phyloP scores from a whole-genome alignment of 2,113 vertebrate species.

The Echinops telfairi region DNA sequence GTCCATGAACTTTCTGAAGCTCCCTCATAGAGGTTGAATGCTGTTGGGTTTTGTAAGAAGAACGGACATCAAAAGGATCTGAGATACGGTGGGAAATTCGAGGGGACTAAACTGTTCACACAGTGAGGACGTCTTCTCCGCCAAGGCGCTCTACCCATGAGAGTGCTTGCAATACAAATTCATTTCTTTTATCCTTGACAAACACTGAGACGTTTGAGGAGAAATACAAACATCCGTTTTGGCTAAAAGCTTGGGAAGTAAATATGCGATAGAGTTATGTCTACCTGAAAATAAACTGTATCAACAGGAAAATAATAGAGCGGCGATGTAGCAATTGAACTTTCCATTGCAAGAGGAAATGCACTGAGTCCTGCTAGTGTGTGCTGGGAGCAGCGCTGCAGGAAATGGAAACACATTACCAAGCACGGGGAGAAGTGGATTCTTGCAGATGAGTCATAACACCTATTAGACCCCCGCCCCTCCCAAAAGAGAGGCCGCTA shows the following conservation, averaged over 20 bases:
- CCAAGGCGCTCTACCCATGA: not conserved
- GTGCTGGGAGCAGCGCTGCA: constrained; percentile 15
- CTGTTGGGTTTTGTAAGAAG: constrained; percentile 17
- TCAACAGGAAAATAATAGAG: constrained; percentile 48
- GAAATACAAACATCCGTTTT: constrained; percentile 48
- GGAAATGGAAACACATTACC: constrained; percentile 42
- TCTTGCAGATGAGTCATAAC: constrained; percentile 59
- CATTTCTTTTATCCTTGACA: constrained; percentile 59
- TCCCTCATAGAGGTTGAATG: not conserved
- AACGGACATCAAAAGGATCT: constrained; percentile 37
- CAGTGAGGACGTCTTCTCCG: not conserved
- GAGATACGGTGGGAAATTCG: not conserved
- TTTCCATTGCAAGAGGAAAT: constrained; percentile 67
- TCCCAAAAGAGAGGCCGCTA: not conserved
- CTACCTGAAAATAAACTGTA: constrained; percentile 67
- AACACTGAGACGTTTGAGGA: constrained; percentile 46
- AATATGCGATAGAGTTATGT: constrained; percentile 60
- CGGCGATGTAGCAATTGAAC: constrained; percentile 59
- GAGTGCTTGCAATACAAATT: constrained; percentile 16
- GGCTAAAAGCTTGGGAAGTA: constrained; percentile 62
- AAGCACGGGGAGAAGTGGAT: constrained; percentile 56
- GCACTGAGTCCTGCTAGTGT: constrained; percentile 46
- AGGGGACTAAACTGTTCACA: not conserved
- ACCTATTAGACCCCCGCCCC: constrained; percentile 30
- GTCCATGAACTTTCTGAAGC: too few species aligned